These are phyloP conservation scores for Aphelenchoides besseyi DNA, from an alignment of 1,140 invertebrate species.

Conservation along the genomic window DNA sequence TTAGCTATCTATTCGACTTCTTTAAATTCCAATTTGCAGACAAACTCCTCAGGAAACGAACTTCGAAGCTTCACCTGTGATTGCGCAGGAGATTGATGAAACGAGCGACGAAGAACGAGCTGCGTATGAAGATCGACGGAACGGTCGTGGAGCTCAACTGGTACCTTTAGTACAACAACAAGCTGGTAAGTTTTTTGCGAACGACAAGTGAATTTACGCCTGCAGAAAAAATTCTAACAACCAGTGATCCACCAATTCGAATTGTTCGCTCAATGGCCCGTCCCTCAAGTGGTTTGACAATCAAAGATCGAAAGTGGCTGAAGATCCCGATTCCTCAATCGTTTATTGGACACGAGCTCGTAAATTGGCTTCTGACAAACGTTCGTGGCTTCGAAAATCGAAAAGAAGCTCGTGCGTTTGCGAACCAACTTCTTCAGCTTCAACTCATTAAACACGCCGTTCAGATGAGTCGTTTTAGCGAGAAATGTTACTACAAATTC, in stretches of 20 bases:
- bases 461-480: slow-evolving; percentile 95
- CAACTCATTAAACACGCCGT: slow-evolving; percentile 95
- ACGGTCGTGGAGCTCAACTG: slow-evolving; percentile 44
- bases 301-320: slow-evolving; percentile 94
- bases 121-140: slow-evolving; percentile 47
- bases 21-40: slow-evolving; percentile 32
- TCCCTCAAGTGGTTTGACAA: slow-evolving; percentile 89
- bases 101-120: slow-evolving; percentile 56
- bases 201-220: slow-evolving; percentile 28
- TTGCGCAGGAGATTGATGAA: slow-evolving; percentile 16
- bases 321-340: slow-evolving; percentile 98
- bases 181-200: slow-evolving; percentile 29
- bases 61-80: background rate
- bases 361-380: slow-evolving; percentile 39
- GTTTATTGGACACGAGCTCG: slow-evolving; percentile 74
- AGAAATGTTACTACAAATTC: slow-evolving; percentile 98
- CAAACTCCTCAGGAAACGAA: slow-evolving; percentile 22
- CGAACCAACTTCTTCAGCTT: slow-evolving; percentile 85
- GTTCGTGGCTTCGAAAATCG: slow-evolving; percentile 73
- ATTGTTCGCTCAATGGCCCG: slow-evolving; percentile 73
- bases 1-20: slow-evolving; percentile 20
- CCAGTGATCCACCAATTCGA: background rate
- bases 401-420: slow-evolving; percentile 89
- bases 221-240: background rate
- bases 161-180: slow-evolving; percentile 46